These are phyloP conservation scores for Dromaius novaehollandiae DNA, from an alignment of 2,113 vertebrate genomes.

Conservation along the genomic window DNA sequence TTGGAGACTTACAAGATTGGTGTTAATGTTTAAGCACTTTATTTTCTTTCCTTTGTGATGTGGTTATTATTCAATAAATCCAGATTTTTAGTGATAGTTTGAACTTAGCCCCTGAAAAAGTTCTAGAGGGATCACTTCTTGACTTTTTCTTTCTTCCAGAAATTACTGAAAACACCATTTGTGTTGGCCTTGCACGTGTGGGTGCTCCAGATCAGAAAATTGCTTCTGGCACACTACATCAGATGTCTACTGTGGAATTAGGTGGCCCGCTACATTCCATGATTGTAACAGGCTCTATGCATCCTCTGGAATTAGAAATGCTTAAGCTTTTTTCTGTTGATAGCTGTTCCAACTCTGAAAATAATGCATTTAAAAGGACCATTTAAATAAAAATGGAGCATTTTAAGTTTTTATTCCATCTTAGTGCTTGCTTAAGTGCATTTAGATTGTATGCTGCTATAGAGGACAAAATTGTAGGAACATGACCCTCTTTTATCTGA, in stretches of 20 bases:
- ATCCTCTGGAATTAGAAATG: constrained; percentile 95
- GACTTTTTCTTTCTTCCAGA: constrained; percentile 48
- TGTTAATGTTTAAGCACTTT: neutral
- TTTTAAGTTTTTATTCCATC: neutral
- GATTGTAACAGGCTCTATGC: constrained; percentile 86
- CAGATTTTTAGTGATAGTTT: neutral
- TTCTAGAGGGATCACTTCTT: neutral
- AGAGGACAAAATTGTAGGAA: neutral
- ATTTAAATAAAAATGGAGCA: constrained; percentile 36
- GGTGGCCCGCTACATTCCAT: constrained; percentile 91
- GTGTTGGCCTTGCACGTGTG: constrained; percentile 86
- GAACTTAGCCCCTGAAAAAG: neutral
- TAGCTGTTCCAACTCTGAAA: constrained; percentile 56
- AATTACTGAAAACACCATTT: constrained; percentile 79
- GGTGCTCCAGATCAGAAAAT: constrained; percentile 89
- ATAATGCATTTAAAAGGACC: neutral
- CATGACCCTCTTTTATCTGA: neutral
- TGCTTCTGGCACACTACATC: constrained; percentile 78
- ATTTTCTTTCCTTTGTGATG: neutral
- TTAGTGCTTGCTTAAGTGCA: neutral
- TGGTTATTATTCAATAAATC: neutral
- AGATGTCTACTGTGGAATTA: constrained; percentile 86
- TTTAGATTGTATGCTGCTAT: neutral
- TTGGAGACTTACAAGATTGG: neutral
- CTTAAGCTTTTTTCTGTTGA: constrained; percentile 83